phyloP scores from a whole-genome alignment of 2,888 invertebrate genomes.

The Hirtodrosophila confusa region DNA sequence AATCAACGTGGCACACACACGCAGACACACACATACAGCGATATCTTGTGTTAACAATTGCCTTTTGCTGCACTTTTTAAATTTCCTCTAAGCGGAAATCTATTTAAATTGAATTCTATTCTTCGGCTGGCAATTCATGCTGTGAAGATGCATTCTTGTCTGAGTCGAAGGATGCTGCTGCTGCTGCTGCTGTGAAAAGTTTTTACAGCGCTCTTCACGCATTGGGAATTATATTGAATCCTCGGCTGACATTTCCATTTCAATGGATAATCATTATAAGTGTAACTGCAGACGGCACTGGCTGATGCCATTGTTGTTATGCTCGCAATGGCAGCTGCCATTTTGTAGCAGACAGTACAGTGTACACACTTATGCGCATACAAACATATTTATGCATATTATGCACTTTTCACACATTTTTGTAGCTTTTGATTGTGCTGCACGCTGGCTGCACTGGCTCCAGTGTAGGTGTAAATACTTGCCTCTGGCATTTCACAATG shows the following conservation, averaged over 20 bases:
- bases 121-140: constrained; percentile 65
- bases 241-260: constrained; percentile 81
- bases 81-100: constrained; percentile 83
- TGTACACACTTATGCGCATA: constrained; percentile 9
- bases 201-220: constrained; percentile 65
- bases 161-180: constrained; percentile 26
- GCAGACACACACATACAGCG: constrained; percentile 25
- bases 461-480: constrained; percentile 74
- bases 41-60: constrained; percentile 74
- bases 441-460: not conserved
- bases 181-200: constrained; percentile 48
- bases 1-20: constrained; percentile 59
- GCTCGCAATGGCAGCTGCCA: constrained; percentile 54
- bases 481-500: constrained; percentile 67
- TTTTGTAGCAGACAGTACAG: constrained; percentile 48
- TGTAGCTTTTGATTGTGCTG: constrained; percentile 67
- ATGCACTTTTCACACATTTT: constrained; percentile 73
- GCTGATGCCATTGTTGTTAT: constrained; percentile 44
- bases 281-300: constrained; percentile 58
- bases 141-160: constrained; percentile 50
- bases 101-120: constrained; percentile 81
- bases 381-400: constrained; percentile 58
- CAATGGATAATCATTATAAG: constrained; percentile 82
- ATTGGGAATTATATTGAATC: constrained; percentile 78
- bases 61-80: constrained; percentile 72